phyloP scores from a whole-genome alignment of 2,888 invertebrate species.

The Shargacucullia verbasci region DNA sequence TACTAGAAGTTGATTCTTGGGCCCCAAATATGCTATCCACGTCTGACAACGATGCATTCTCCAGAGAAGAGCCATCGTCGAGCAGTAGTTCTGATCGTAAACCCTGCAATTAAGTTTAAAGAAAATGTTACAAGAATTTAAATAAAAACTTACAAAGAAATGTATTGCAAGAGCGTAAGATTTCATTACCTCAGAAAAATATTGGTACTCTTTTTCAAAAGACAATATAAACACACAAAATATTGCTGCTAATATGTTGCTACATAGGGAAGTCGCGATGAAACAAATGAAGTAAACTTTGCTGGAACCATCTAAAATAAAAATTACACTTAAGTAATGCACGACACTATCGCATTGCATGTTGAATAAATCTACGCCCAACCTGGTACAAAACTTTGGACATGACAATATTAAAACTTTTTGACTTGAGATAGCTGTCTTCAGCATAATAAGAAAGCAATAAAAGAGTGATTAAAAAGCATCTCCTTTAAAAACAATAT shows the following conservation, averaged over 20 bases:
- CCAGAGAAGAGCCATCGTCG: conserved; percentile 79
- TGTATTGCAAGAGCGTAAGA: too few species aligned
- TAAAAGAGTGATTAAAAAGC: too few species aligned
- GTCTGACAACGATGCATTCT: conserved; percentile 75
- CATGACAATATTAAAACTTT: too few species aligned
- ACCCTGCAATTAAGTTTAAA: conserved; percentile 69
- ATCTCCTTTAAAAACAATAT: too few species aligned
- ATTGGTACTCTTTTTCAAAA: conserved; percentile 83
- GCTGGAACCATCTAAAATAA: conserved; percentile 75
- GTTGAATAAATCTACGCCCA: too few species aligned
- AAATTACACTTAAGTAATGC: neutral
- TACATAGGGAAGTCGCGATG: conserved; percentile 77
- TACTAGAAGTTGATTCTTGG: conserved; percentile 74
- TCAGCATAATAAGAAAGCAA: too few species aligned
- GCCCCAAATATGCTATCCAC: conserved; percentile 76
- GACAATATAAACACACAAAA: conserved; percentile 83
- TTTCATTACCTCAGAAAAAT: conserved; percentile 80
- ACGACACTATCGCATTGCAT: too few species aligned
- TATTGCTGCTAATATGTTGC: conserved; percentile 79
- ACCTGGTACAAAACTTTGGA: too few species aligned
- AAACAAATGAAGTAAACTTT: conserved; percentile 74
- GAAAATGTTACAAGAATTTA: neutral
- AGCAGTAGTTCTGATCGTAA: conserved; percentile 79
- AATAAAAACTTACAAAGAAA: neutral
- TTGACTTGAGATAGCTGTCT: too few species aligned